Conservation (phyloP, 2,888 invertebrate species). For the Selenia dentaria region DNA sequence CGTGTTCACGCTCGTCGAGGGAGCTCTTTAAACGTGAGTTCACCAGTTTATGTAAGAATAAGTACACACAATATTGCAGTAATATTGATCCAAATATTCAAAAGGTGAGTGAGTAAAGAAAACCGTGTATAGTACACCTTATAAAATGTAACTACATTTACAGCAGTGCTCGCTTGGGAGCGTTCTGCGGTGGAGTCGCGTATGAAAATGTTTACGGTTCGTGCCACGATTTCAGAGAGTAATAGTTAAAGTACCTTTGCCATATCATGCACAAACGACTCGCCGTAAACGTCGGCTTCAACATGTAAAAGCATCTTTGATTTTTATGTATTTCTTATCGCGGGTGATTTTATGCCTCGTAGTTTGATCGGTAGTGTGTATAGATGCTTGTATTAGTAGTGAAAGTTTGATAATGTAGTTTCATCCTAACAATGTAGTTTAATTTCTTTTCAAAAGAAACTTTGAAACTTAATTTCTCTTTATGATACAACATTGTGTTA, state of each 20-base stretch:
- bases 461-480: no score
- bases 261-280: constrained; percentile 40
- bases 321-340: constrained; percentile 29
- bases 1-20: constrained; percentile 18
- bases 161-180: constrained; percentile 52
- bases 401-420: no score
- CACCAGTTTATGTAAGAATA: constrained; percentile 23
- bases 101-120: constrained; percentile 36
- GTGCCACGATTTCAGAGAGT: constrained; percentile 45
- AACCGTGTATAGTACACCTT: constrained; percentile 38
- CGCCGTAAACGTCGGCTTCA: constrained; percentile 25
- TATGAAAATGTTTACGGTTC: constrained; percentile 56
- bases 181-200: constrained; percentile 50
- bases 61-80: constrained; percentile 31
- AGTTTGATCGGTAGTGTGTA: constrained; percentile 19
- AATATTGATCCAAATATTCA: constrained; percentile 38
- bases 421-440: no score
- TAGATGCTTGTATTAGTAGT: neutral
- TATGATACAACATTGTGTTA: constrained; percentile 17
- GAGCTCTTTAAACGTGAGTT: constrained; percentile 19
- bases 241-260: constrained; percentile 47
- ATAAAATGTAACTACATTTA: constrained; percentile 56
- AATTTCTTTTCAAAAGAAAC: no score
- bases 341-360: constrained; percentile 13
- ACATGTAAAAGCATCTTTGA: constrained; percentile 24